A percentile compares a stretch with the other conserved stretches of the same genome.
Conservation (phyloP, 2,113 vertebrate genomes). For the Anguilla rostrata region DNA sequence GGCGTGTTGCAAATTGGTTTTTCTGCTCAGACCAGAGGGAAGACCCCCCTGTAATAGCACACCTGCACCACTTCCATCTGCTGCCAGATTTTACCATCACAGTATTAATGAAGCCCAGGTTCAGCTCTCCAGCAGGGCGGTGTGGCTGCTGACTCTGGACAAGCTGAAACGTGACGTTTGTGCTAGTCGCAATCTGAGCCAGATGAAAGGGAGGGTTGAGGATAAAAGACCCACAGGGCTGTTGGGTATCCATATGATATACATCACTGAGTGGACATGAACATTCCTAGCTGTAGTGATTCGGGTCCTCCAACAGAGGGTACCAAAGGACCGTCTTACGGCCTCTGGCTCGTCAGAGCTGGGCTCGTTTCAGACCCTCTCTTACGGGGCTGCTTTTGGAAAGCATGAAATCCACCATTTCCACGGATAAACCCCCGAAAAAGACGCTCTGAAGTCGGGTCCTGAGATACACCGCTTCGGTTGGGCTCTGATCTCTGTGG, state of each 20-base stretch:
- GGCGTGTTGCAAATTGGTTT: background rate
- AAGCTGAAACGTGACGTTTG: background rate
- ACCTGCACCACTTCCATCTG: background rate
- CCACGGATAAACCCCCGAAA: conserved; percentile 13
- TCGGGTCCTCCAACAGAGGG: conserved; percentile 28
- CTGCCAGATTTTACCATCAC: background rate
- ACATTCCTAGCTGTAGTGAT: conserved; percentile 21
- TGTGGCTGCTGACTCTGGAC: background rate
- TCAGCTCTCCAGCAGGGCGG: background rate
- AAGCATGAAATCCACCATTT: conserved; percentile 4
- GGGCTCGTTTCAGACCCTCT: background rate
- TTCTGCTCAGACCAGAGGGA: background rate
- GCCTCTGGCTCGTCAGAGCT: background rate
- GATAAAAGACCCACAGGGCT: background rate
- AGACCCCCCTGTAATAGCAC: background rate
- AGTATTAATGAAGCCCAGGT: background rate
- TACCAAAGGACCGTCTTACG: conserved; percentile 10
- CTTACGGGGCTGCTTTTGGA: conserved; percentile 4
- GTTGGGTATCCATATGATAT: background rate
- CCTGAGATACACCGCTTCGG: background rate
- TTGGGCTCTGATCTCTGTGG: conserved; percentile 2
- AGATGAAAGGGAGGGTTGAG: background rate
- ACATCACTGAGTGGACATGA: background rate
- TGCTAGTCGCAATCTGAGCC: no score
- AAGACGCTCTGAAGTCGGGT: conserved; percentile 2